phyloP scores from a whole-genome alignment of 64 coral and sea anemone genomes.

The Hydrozoanthus tunicans region DNA sequence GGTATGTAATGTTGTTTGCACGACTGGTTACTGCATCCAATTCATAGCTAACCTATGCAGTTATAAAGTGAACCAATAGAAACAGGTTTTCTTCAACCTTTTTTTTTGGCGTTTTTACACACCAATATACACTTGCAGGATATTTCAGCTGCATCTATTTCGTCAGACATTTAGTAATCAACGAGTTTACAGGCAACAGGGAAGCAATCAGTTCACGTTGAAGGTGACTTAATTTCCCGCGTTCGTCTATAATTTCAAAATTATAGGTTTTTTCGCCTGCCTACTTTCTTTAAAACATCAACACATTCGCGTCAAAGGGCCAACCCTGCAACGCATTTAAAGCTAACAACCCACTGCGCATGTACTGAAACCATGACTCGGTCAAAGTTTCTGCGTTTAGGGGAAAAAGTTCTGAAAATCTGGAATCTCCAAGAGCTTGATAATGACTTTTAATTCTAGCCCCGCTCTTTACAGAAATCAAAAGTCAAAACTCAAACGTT shows the following conservation, averaged over 20 bases:
- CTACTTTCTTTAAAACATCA: background rate
- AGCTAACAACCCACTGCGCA: background rate
- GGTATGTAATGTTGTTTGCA: no score
- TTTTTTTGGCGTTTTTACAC: background rate
- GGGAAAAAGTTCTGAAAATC: background rate
- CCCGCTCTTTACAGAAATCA: background rate
- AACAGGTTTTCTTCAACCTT: background rate
- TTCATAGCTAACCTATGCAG: background rate
- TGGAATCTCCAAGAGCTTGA: slow-evolving; percentile 12
- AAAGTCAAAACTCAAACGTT: background rate
- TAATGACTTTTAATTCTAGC: background rate
- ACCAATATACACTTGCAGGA: no score
- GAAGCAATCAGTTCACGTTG: background rate
- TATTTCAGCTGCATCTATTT: background rate
- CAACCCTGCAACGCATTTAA: background rate
- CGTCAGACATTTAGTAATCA: background rate
- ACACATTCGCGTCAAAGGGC: background rate
- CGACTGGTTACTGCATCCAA: no score
- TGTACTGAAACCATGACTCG: background rate
- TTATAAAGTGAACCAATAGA: background rate
- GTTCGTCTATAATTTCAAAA: background rate
- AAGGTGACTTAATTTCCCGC: slow-evolving; percentile 4
- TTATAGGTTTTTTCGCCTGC: background rate
- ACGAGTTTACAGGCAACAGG: background rate
- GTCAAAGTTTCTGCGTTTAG: background rate